These are phyloP conservation scores for Cynocephalus volans DNA, from an alignment of 2,113 vertebrate species.

Conservation along the genomic window DNA sequence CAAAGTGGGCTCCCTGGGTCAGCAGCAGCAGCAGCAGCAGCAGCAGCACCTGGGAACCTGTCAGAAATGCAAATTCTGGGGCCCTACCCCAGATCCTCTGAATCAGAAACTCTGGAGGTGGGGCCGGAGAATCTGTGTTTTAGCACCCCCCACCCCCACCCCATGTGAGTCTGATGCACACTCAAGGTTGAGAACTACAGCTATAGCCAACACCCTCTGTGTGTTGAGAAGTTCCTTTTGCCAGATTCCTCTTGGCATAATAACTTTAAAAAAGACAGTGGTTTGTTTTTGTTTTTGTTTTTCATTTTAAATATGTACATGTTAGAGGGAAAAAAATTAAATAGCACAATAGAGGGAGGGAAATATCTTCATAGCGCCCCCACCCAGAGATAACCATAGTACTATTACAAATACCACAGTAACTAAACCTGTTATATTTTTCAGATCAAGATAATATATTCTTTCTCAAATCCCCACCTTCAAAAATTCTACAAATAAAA, in stretches of 20 bases:
- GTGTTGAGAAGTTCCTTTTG: neutral
- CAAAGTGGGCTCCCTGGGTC: neutral
- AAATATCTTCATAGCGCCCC: neutral
- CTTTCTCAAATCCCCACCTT: neutral
- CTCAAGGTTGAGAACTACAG: neutral
- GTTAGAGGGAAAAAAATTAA: neutral
- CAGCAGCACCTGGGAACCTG: neutral
- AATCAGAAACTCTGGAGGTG: neutral
- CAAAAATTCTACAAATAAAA: neutral
- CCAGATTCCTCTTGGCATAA: neutral
- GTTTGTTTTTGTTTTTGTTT: neutral
- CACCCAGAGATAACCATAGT: neutral
- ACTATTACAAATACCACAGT: neutral
- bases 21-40: no score
- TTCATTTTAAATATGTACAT: neutral
- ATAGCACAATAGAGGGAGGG: neutral
- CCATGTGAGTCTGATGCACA: neutral
- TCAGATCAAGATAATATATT: neutral
- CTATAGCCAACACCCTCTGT: neutral
- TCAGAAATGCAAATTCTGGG: neutral
- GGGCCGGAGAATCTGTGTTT: neutral
- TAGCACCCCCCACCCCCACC: neutral
- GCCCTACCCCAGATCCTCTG: neutral
- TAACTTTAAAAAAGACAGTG: neutral
- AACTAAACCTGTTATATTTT: neutral